phyloP scores from a whole-genome alignment of 2,888 invertebrate species.

The Dendrolimus pini region DNA sequence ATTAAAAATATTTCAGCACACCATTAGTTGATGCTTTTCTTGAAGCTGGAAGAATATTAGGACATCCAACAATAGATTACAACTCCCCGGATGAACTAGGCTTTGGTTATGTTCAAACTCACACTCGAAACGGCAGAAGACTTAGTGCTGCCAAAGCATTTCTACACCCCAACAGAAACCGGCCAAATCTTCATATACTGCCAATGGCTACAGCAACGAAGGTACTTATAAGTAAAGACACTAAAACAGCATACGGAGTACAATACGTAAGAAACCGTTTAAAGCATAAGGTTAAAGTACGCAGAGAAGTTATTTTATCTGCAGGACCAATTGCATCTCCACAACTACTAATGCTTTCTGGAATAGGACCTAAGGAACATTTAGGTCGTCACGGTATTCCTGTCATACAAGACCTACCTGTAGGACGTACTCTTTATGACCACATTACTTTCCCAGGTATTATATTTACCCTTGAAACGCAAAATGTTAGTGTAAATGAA shows the following conservation, averaged over 20 bases:
- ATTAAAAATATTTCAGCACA: slow-evolving; percentile 31
- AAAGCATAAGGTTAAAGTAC: slow-evolving; percentile 64
- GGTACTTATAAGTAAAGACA: slow-evolving; percentile 66
- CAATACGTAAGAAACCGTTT: slow-evolving; percentile 61
- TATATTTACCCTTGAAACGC: slow-evolving; percentile 75
- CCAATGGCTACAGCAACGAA: slow-evolving; percentile 72
- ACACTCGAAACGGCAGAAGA: slow-evolving; percentile 75
- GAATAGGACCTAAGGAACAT: slow-evolving; percentile 79
- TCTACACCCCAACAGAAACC: slow-evolving; percentile 65
- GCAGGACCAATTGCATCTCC: slow-evolving; percentile 89
- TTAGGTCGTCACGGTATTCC: slow-evolving; percentile 69
- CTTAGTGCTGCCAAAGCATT: slow-evolving; percentile 78
- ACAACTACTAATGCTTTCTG: slow-evolving; percentile 88
- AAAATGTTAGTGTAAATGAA: slow-evolving; percentile 36
- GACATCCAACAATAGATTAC: slow-evolving; percentile 80
- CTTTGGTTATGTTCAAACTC: slow-evolving; percentile 79
- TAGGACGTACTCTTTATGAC: slow-evolving; percentile 80
- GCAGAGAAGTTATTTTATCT: slow-evolving; percentile 83
- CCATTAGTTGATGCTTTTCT: slow-evolving; percentile 79
- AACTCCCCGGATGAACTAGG: slow-evolving; percentile 77
- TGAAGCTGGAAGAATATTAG: slow-evolving; percentile 78
- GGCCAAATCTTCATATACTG: slow-evolving; percentile 76
- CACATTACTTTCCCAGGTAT: slow-evolving; percentile 80
- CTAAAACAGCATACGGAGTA: slow-evolving; percentile 72
- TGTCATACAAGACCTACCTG: slow-evolving; percentile 76